These are phyloP conservation scores for Drosophila tristis DNA, from an alignment of 1,140 invertebrate species.

Conservation along the genomic window DNA sequence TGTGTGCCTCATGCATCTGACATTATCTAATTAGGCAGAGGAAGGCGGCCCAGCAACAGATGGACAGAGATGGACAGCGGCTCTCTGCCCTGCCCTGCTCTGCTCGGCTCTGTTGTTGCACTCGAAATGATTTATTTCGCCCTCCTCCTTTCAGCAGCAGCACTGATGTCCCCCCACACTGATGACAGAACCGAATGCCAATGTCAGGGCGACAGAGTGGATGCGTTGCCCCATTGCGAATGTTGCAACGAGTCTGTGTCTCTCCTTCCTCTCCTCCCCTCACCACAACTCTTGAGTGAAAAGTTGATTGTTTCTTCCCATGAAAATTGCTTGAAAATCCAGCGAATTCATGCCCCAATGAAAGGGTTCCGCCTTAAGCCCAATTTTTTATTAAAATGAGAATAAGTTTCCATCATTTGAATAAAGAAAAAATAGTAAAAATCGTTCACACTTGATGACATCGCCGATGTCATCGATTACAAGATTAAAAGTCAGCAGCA, in stretches of 20 bases:
- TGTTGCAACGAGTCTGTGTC: neutral
- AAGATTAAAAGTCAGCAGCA: no score
- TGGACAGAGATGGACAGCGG: neutral
- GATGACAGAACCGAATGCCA: conserved; percentile 63
- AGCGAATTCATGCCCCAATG: no score
- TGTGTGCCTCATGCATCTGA: conserved; percentile 56
- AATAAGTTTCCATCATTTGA: neutral
- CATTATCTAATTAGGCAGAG: conserved; percentile 78
- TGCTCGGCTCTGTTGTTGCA: conserved; percentile 19
- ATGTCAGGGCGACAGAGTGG: conserved; percentile 50
- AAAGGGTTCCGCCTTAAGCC: no score
- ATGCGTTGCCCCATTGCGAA: neutral
- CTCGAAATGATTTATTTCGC: conserved; percentile 69
- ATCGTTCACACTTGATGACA: no score
- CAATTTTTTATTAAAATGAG: neutral
- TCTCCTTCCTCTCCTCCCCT: no score
- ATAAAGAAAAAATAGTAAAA: no score
- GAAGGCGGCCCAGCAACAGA: conserved; percentile 4
- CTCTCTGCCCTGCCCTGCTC: no score
- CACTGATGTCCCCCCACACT: neutral
- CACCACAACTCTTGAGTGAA: no score
- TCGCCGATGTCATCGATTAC: no score
- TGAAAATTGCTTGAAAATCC: no score
- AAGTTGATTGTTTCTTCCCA: no score
- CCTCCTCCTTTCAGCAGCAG: neutral